Evolutionary conservation across 1,140 invertebrate species (phyloP).

Genomic region (Plodia interpunctella): DNA sequence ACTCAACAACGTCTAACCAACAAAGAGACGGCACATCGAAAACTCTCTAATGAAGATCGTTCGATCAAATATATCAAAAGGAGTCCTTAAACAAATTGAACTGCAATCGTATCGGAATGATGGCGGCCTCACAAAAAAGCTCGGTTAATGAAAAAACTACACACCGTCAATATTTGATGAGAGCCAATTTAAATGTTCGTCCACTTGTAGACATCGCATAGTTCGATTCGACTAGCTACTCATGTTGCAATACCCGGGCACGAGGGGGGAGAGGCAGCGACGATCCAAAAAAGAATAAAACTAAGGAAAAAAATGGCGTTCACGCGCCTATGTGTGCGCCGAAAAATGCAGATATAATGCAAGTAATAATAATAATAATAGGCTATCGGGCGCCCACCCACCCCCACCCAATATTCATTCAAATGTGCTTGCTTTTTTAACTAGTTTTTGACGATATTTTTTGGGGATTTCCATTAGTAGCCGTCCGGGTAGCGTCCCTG

Average conservation of each 20-base stretch:
- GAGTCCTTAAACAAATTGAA: slow-evolving; percentile 58
- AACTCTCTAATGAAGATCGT: slow-evolving; percentile 13
- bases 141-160: slow-evolving; percentile 74
- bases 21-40: neutral
- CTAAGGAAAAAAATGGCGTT: slow-evolving; percentile 66
- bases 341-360: slow-evolving; percentile 76
- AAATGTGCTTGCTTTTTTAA: slow-evolving; percentile 67
- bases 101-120: slow-evolving; percentile 32
- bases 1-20: neutral
- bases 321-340: slow-evolving; percentile 55
- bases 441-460: slow-evolving; percentile 66
- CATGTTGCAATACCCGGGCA: slow-evolving; percentile 31
- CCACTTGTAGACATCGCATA: slow-evolving; percentile 76
- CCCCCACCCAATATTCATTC: slow-evolving; percentile 73
- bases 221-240: slow-evolving; percentile 39
- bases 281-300: slow-evolving; percentile 68
- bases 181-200: slow-evolving; percentile 75
- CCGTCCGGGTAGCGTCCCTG: slow-evolving; percentile 44
- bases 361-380: slow-evolving; percentile 77
- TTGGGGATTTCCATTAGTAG: slow-evolving; percentile 71
- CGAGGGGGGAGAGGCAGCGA: slow-evolving; percentile 42
- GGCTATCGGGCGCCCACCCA: slow-evolving; percentile 59
- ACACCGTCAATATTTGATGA: slow-evolving; percentile 75
- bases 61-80: slow-evolving; percentile 35
- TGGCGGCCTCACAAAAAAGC: slow-evolving; percentile 54